Conservation (phyloP, 2,797 vertebrate species). For the Neosilurus mollespiculum region DNA sequence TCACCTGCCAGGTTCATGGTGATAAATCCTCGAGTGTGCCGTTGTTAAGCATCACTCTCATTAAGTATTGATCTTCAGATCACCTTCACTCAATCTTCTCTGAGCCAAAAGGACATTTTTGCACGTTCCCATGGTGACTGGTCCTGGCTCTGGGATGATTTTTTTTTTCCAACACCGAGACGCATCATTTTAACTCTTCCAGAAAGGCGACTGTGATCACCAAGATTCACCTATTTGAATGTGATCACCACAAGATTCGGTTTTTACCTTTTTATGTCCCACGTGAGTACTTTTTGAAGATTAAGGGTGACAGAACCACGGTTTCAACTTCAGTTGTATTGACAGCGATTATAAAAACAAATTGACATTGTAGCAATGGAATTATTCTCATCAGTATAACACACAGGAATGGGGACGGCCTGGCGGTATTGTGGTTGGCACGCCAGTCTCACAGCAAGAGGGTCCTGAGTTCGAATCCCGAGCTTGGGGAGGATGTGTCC, state of each 20-base stretch:
- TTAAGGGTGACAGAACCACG: background rate
- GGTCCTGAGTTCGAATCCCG: too few species aligned
- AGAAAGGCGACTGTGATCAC: background rate
- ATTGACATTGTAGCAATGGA: background rate
- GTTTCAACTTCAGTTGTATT: background rate
- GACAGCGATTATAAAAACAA: background rate
- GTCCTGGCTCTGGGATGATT: background rate
- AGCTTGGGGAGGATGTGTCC: too few species aligned
- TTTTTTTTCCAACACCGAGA: background rate
- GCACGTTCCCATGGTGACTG: slow-evolving; percentile 5
- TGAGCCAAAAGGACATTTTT: slow-evolving; percentile 5
- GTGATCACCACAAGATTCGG: background rate
- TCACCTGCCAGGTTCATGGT: background rate
- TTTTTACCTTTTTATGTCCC: slow-evolving; percentile 7
- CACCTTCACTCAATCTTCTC: slow-evolving; percentile 3
- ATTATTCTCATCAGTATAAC: too few species aligned
- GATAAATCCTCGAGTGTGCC: background rate
- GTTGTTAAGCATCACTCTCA: slow-evolving; percentile 9
- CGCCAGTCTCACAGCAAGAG: too few species aligned
- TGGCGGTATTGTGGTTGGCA: too few species aligned
- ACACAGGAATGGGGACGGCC: too few species aligned
- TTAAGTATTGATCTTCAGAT: slow-evolving; percentile 25
- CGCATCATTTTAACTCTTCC: background rate
- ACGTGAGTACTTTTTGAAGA: background rate
- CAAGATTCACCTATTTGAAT: background rate